Evolutionary conservation across 2,113 vertebrate species (phyloP).

Genomic region (Cardinalis cardinalis): DNA sequence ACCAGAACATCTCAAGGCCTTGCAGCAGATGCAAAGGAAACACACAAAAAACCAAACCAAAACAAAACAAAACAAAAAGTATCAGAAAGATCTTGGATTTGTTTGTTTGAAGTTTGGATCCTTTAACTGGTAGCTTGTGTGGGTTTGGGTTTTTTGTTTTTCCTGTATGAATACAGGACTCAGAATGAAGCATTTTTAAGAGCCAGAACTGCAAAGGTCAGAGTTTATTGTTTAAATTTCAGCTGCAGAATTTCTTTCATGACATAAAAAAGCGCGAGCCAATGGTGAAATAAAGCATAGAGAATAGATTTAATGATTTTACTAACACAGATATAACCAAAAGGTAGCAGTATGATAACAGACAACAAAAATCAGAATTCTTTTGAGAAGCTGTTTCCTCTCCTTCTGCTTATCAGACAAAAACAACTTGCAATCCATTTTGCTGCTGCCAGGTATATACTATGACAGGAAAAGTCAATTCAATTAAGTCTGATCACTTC

Average conservation of each 20-base stretch:
- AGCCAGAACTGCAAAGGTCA: neutral
- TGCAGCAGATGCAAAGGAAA: neutral
- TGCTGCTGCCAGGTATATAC: neutral
- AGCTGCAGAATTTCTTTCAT: neutral
- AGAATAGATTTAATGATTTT: neutral
- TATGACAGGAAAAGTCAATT: neutral
- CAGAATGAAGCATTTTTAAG: neutral
- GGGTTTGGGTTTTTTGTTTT: neutral
- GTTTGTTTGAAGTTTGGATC: neutral
- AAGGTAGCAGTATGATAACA: neutral
- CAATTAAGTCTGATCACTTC: neutral
- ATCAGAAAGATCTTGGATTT: neutral
- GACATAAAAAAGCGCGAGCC: neutral
- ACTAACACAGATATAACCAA: neutral
- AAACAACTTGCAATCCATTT: neutral
- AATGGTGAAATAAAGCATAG: neutral
- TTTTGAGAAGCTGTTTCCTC: neutral
- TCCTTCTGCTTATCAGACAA: neutral
- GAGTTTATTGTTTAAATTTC: neutral
- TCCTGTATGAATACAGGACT: neutral
- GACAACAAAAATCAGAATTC: neutral
- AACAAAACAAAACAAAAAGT: no score
- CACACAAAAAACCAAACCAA: no score
- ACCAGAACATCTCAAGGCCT: neutral
- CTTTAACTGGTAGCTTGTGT: neutral